Evolutionary conservation across 53 echinoderm and acorn worm species (phyloP), one percentile per base, ranked within the genome.

Genomic region (Astropecten irregularis): DNA sequence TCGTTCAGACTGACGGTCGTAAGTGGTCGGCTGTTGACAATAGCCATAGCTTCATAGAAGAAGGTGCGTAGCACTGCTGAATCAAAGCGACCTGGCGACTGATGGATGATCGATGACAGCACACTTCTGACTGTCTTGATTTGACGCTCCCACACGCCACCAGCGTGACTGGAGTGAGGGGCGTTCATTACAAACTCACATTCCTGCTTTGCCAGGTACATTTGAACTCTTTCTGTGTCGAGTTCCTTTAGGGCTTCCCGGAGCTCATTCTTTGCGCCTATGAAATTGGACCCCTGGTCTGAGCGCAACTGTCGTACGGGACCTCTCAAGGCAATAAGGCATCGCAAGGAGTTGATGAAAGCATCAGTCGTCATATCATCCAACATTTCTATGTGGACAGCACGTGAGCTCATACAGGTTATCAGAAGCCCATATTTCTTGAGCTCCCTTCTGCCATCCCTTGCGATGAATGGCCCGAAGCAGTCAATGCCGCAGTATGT

Each of bases 381-480:
- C 8, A 77, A 3, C 26, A 53, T 66, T 73, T 92, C 86, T n/a
- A n/a, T n/a, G n/a, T n/a, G n/a, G n/a, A n/a, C n/a, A n/a, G n/a
- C n/a, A n/a, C n/a, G n/a, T n/a, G 9, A 93, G 54, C 48, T 93
- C 84, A 93, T 52, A 49, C 93, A 93, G 3, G 87, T 81, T 27
- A 93, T 90, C 0, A 94, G 21, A 1, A 88, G 53, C 8, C 93
- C 88, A 59, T 85, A 93, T 35, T 90, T 84, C 34, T 93, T 90
- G 29, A 91, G 3, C 21, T 84, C 70, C 15, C 67, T 90, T 40
- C 93, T 68, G 29, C 93, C 88, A 44, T 70, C 71, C 42, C 67
- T 86, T 14, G 91, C 71, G 4, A 33, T 19, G 38, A 59, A 93
- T n/a, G 93, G 93, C 1, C 90, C 85, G 35, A 93, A 93, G 68